phyloP scores from a whole-genome alignment of 2,797 vertebrate genomes.

The Leucoraja ocellata region DNA sequence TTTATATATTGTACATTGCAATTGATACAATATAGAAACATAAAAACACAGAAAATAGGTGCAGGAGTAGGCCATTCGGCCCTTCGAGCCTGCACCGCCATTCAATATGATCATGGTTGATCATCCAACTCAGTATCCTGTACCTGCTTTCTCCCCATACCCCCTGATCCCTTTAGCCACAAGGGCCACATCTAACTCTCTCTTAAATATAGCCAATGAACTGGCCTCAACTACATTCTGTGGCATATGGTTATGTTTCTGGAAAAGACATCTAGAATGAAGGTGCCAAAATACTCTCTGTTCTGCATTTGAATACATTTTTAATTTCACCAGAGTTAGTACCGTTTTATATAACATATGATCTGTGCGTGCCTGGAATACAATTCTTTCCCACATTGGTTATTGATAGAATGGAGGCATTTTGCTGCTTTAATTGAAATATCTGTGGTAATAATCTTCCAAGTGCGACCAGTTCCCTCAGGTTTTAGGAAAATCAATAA shows the following conservation, averaged over 20 bases:
- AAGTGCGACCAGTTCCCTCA: not conserved
- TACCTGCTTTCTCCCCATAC: too few relatives aligned
- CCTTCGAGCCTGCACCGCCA: too few relatives aligned
- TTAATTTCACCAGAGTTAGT: not conserved
- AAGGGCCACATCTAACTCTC: too few relatives aligned
- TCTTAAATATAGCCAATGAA: too few relatives aligned
- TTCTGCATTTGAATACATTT: not conserved
- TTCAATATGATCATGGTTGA: too few relatives aligned
- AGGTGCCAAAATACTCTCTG: not conserved
- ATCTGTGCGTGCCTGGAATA: not conserved
- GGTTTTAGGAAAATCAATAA: not conserved
- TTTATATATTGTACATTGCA: too few relatives aligned
- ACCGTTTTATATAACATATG: not conserved
- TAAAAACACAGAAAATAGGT: too few relatives aligned
- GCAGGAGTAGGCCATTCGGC: too few relatives aligned
- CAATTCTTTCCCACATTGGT: not conserved
- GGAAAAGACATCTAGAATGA: not conserved
- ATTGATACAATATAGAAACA: not conserved
- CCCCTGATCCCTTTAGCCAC: too few relatives aligned
- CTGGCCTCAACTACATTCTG: too few relatives aligned
- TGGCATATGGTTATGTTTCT: not conserved
- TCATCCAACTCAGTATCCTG: too few relatives aligned
- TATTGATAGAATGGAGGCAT: not conserved
- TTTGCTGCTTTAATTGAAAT: not conserved
- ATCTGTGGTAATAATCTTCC: not conserved